Evolutionary conservation across 2,797 vertebrate species (phyloP), one percentile per base, ranked within the genome.

Genomic region (Orientallactaga sibirica): DNA sequence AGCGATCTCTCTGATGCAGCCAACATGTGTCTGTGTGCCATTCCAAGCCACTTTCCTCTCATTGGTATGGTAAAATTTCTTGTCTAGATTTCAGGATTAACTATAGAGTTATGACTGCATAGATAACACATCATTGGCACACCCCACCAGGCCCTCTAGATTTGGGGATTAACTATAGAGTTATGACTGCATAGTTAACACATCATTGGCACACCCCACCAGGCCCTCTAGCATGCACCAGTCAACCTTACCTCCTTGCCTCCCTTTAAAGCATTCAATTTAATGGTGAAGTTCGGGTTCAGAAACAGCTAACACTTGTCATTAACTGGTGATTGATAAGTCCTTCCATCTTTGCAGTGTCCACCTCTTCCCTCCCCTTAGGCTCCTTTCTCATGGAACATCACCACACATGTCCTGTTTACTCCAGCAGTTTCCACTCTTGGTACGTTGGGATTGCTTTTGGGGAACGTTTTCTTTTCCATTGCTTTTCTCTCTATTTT

Each of bases 401-500:
- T 76, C 52, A 12, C 43, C 48, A 24, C 14, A 16, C 22, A 0
- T 1, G 24, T 62, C 41, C 11, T 68, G 14, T 73, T 85, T 78
- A 11, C 62, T 76, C 68, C 15, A 67, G 80, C 29, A 62, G 12
- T 77, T 77, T 62, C 76, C 25, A 12, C 52, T 91, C 48, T 88
- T 70, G 81, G 78, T 68, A 77, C 64, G 88, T 86, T 43, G 78
- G 77, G 22, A 18, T 37, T 19, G 7, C 73, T 93, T 86, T 92
- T 88, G 94, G 76, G 73, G 22, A 94, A 85, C 74, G 58, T 24
- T 58, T 58, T 58, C 11, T 58, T 58, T 16, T 58, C 15, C 55
- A 58, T 58, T 58, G 12, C 16, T 12, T 16, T 58, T 58, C 55
- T 58, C 55, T 48, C 10, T 12, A 58, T 58, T 58, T 58, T 16